phyloP scores from a whole-genome alignment of 2,113 vertebrate genomes.

The Lophotis ruficrista region DNA sequence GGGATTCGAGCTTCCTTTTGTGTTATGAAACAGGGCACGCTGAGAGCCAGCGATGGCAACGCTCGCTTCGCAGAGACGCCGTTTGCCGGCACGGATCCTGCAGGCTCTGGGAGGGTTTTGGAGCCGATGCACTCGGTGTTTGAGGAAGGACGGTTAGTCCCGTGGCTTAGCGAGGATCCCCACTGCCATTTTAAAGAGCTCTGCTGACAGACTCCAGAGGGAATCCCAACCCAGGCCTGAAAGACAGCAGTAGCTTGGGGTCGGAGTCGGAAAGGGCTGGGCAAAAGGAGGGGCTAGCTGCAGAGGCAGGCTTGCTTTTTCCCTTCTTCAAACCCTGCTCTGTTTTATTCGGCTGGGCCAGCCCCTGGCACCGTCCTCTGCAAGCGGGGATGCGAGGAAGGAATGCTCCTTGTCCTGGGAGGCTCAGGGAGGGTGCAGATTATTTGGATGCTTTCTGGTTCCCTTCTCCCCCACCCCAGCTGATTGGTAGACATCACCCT shows the following conservation, averaged over 20 bases:
- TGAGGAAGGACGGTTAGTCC: neutral
- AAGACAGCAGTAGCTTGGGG: neutral
- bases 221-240: neutral
- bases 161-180: neutral
- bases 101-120: neutral
- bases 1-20: slow-evolving; percentile 5
- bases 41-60: neutral
- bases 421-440: neutral
- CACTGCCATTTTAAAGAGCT: neutral
- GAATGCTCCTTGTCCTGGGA: neutral
- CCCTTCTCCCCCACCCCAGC: neutral
- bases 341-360: neutral
- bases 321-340: neutral
- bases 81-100: no score
- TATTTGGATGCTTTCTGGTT: neutral
- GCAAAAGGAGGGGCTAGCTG: neutral
- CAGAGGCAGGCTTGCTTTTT: neutral
- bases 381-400: neutral
- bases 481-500: neutral
- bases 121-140: neutral
- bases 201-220: neutral
- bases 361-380: neutral
- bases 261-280: neutral
- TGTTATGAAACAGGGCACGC: neutral
- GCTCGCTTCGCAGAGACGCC: neutral